A percentile compares a stretch with the other conserved stretches of the same genome.
Evolutionary conservation across 2,888 invertebrate species (phyloP).

Genomic region (Machimus atricapillus): DNA sequence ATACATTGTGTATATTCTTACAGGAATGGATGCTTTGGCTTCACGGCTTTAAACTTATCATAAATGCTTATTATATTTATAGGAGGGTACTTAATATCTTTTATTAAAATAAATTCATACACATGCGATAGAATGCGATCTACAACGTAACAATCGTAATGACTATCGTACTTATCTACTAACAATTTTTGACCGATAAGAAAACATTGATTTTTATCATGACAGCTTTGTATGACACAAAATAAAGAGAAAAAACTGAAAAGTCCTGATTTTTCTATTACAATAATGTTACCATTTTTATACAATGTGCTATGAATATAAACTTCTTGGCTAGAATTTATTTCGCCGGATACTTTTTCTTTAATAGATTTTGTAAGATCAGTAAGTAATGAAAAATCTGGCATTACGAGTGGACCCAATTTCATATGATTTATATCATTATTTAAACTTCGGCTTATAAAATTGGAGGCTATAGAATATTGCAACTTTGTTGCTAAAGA

Average conservation of each 20-base stretch:
- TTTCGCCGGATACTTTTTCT: not conserved
- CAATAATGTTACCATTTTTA: not conserved
- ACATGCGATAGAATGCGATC: not conserved
- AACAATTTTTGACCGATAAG: not conserved
- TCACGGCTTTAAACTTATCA: not conserved
- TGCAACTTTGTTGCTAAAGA: slow-evolving; percentile 42
- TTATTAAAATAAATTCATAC: not conserved
- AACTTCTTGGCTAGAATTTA: not conserved
- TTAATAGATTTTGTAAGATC: not conserved
- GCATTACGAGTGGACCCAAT: not conserved
- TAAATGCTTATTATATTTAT: not conserved
- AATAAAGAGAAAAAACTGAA: not conserved
- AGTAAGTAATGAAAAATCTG: not conserved
- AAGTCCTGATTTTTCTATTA: not conserved
- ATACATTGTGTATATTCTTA: not conserved
- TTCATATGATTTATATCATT: not conserved
- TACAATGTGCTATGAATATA: not conserved
- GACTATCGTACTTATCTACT: not conserved
- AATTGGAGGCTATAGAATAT: not conserved
- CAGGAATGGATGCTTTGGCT: not conserved
- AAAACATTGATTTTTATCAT: not conserved
- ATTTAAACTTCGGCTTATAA: not conserved
- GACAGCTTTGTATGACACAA: not conserved
- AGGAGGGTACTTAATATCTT: not conserved
- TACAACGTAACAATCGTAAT: not conserved